Conservation (phyloP, 2,888 invertebrate genomes). For the Melieria picta region DNA sequence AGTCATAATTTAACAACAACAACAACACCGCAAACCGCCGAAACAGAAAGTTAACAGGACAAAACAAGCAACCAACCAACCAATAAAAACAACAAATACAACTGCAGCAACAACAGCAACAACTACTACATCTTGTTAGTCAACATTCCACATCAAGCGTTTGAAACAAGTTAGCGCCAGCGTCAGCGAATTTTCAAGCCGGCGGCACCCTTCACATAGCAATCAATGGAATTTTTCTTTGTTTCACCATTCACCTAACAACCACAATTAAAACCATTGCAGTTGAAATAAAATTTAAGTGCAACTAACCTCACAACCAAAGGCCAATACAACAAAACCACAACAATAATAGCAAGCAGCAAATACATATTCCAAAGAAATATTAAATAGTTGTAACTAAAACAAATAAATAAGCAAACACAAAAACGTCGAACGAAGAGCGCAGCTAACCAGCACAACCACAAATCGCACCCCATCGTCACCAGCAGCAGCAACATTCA, state of each 20-base stretch:
- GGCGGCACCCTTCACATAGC: neutral
- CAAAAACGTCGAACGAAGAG: too few relatives aligned
- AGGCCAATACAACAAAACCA: too few relatives aligned
- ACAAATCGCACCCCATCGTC: neutral
- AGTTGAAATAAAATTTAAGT: too few relatives aligned
- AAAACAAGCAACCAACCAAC: conserved; percentile 15
- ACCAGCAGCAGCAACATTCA: conserved; percentile 11
- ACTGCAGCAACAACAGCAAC: conserved; percentile 4
- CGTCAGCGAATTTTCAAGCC: neutral
- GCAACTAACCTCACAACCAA: too few relatives aligned
- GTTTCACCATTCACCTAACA: too few relatives aligned
- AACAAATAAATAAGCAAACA: neutral
- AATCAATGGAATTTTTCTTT: too few relatives aligned
- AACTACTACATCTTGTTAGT: neutral
- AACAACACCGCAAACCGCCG: conserved; percentile 27
- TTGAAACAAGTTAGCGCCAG: neutral
- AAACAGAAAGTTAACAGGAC: conserved; percentile 27
- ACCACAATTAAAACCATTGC: too few relatives aligned
- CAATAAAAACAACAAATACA: conserved; percentile 17
- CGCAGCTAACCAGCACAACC: neutral
- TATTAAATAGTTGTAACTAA: too few relatives aligned
- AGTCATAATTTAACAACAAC: neutral
- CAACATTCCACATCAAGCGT: neutral
- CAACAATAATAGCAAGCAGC: too few relatives aligned
- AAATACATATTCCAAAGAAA: too few relatives aligned